A percentile compares a stretch with the other conserved stretches of the same genome.
Evolutionary conservation across 2,797 vertebrate species (phyloP).

Genomic region (Cuniculus paca): DNA sequence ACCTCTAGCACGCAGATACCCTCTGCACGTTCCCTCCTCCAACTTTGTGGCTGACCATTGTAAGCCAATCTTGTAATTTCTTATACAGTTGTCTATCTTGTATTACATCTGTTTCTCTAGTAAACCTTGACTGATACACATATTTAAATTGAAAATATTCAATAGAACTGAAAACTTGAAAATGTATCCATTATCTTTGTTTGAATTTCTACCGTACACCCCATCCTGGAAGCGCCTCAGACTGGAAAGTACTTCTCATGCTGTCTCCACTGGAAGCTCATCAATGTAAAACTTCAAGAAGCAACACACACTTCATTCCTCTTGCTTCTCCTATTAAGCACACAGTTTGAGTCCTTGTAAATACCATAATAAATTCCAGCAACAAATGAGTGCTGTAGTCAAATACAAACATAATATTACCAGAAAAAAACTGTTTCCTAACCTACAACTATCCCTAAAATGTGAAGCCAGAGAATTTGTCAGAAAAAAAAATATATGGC

Average conservation of each 20-base stretch:
- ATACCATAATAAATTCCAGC: neutral
- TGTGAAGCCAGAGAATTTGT: constrained; percentile 1
- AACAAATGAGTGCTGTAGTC: constrained; percentile 15
- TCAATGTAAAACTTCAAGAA: neutral
- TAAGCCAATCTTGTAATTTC: no score
- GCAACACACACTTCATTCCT: neutral
- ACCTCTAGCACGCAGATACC: no score
- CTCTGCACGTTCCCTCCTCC: no score
- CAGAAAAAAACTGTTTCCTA: constrained; percentile 47
- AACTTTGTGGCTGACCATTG: no score
- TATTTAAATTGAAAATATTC: constrained; percentile 24
- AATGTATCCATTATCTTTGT: neutral
- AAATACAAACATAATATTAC: neutral
- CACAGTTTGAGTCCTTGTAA: constrained; percentile 32
- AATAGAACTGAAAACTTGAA: neutral
- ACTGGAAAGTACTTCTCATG: neutral
- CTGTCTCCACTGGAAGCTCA: neutral
- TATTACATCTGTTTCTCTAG: no score
- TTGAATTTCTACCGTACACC: neutral
- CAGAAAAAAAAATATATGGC: neutral
- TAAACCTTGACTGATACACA: no score
- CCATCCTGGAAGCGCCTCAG: neutral
- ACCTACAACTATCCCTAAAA: constrained; percentile 38
- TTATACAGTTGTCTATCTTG: no score
- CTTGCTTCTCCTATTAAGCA: constrained; percentile 23